Base-by-base conservation (phyloP, 2,797 vertebrate species). In the Mormyrus hasselquistii region DNA sequence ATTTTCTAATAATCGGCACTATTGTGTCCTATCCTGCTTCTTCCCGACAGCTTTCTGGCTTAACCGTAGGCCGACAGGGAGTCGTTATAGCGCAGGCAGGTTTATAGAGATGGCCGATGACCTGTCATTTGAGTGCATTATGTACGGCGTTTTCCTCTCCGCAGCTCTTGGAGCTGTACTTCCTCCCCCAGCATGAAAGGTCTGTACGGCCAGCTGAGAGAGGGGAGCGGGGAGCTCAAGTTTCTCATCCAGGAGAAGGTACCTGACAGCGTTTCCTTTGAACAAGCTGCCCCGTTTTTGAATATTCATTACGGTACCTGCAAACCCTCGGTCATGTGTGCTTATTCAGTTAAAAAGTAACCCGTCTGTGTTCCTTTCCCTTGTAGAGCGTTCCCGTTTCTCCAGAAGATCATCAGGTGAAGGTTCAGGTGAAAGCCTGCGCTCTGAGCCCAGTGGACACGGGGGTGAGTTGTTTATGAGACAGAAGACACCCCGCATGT, bases 401-500 rank as follows among this genome's bases (percentile, higher is more conserved):
- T 84, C 85, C 95, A 50, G 92, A 94, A 12, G 95, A 94, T 76
- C 95, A 98, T 89, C 94, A 96, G 44, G 97, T 99, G 93, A 97
- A 97, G 92, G 93, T 99, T 90, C 97, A 98, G 93, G 96, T 99
- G 16, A 98, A 97, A 94, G 97, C 96, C 8, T 99, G 98, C 95
- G 98, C 97, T 22, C 96, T 99, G 29, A 98, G 97, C 94, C 93
- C 95, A 0, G 92, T 99, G 93, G 96, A 99, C 92, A 93, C 95
- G 16, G 94, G 98, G 97, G 98, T 99, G 96, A 89, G 65, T 29
- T 1, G 52, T 76, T 89, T 19, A 38, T n/a, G 19, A 38, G 12
- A 69, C 59, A 14, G 16, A 73, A 16, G n/a, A 19, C 10, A 22
- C 55, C 19, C 29, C 79, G 16, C 16, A 83, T 49, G 34, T 47